phyloP scores from a whole-genome alignment of 2,797 vertebrate species.

The Eidolon dupreanum region DNA sequence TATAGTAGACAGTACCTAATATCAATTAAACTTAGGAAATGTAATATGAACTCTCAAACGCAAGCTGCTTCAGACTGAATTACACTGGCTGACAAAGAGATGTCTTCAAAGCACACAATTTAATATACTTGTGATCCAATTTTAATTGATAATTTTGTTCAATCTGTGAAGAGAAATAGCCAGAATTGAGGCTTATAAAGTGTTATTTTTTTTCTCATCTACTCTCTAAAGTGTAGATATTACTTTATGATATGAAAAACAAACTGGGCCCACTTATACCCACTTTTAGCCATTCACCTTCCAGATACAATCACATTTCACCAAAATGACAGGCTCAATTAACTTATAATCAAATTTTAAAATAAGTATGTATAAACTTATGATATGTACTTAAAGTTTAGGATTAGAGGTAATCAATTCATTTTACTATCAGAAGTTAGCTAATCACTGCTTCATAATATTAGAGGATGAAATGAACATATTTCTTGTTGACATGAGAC shows the following conservation, averaged over 20 bases:
- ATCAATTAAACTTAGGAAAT: slow-evolving; percentile 34
- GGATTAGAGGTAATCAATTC: not conserved
- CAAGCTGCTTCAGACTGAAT: slow-evolving; percentile 11
- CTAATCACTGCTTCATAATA: not conserved
- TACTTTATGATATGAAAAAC: slow-evolving; percentile 30
- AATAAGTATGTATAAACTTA: not conserved
- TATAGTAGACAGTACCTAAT: not conserved
- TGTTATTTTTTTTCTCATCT: not conserved
- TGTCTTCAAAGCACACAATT: slow-evolving; percentile 25
- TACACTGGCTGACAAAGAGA: not conserved
- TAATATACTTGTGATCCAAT: not conserved
- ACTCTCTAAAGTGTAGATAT: not conserved
- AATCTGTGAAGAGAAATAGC: not conserved
- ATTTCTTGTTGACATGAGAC: slow-evolving; percentile 38
- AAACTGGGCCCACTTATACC: not conserved
- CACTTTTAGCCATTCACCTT: not conserved
- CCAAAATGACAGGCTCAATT: not conserved
- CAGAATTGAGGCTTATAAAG: slow-evolving; percentile 2
- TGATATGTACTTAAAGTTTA: not conserved
- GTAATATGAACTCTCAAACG: not conserved
- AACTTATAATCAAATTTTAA: slow-evolving; percentile 33
- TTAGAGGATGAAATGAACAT: not conserved
- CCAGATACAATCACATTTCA: slow-evolving; percentile 3
- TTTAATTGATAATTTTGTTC: not conserved
- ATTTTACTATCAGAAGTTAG: slow-evolving; percentile 23